Evolutionary conservation across 2,113 vertebrate species (phyloP), one percentile per base, ranked within the genome.

Genomic region (Lynx canadensis): DNA sequence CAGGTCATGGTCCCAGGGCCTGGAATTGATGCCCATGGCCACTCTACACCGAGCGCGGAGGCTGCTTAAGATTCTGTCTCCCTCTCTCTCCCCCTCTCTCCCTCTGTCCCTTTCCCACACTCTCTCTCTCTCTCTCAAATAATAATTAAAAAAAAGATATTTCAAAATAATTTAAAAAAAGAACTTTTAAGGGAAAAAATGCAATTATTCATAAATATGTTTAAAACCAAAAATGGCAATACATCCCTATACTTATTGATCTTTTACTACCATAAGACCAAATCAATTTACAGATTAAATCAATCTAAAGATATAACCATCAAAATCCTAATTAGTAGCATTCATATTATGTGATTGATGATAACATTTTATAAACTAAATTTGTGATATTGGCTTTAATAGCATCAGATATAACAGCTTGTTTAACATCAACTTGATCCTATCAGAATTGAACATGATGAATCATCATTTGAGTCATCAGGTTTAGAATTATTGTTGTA

Each of bases 281-380:
- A 89, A 81, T 76, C 23, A 16, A 89, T 41, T 82, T 71, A 41
- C 15, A 95, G 91, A 95, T 93, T 71, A 94, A 63, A 76, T 83
- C 45, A 74, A 27, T 65, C 38, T 76, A 80, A 91, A 91, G 80
- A 57, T 31, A n/a, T 63, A 85, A n/a, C 25, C 14, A 81, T 69
- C 66, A 66, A 92, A 96, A 71, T 60, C 96, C 14, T 69, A 91
- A 81, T 69, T 89, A 76, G 9, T 13, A n/a, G 19, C 66, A 76
- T 41, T 57, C n/a, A 27, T 66, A 82, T n/a, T 71, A 48, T 88
- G 18, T 52, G 29, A 83, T 31, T 76, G 21, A 80, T 73, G 27
- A 65, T 29, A 90, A 63, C 63, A 55, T 29, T 94, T 89, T 94
- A 65, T 65, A 89, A 92, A 65, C 16, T 69, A 73, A 84, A 91